A percentile compares a stretch with the other conserved stretches of the same genome.
Evolutionary conservation across 2,113 vertebrate genomes (phyloP).

Genomic region (Cynopterus brachyotis): DNA sequence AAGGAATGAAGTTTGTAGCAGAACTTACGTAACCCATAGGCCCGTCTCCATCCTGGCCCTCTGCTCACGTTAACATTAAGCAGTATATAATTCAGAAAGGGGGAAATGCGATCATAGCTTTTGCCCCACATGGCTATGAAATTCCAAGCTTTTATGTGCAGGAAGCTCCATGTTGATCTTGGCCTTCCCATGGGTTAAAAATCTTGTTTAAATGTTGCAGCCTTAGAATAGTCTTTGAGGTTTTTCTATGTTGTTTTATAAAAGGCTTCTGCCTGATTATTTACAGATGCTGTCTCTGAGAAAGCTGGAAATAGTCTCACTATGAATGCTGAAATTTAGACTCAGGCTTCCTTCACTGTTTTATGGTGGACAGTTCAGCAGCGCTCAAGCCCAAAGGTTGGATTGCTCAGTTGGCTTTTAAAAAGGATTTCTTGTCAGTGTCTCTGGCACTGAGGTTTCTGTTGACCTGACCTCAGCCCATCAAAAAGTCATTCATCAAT

Average conservation of each 20-base stretch:
- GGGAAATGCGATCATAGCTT: conserved; percentile 89
- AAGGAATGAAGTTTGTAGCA: neutral
- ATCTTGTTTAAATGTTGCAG: conserved; percentile 92
- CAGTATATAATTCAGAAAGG: conserved; percentile 82
- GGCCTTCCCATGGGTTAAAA: conserved; percentile 85
- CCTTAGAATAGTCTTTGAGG: conserved; percentile 89
- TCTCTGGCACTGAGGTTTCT: neutral
- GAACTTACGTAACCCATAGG: conserved; percentile 72
- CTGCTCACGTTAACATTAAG: conserved; percentile 80
- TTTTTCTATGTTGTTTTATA: conserved; percentile 89
- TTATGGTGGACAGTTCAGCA: conserved; percentile 74
- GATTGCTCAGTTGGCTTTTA: conserved; percentile 1
- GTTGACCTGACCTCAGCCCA: neutral
- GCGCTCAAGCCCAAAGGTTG: neutral
- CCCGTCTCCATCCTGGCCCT: conserved; percentile 77
- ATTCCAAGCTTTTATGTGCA: conserved; percentile 92
- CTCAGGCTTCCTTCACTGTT: conserved; percentile 77
- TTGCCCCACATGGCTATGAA: conserved; percentile 88
- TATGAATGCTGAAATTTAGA: conserved; percentile 77
- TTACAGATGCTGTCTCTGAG: conserved; percentile 88
- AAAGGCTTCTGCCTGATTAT: conserved; percentile 90
- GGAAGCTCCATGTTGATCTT: conserved; percentile 95
- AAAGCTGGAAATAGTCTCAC: conserved; percentile 86
- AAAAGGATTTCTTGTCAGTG: neutral
- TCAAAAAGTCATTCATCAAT: neutral